Base-by-base conservation (phyloP, 2,888 invertebrate species). In the Synanthedon vespiformis region DNA sequence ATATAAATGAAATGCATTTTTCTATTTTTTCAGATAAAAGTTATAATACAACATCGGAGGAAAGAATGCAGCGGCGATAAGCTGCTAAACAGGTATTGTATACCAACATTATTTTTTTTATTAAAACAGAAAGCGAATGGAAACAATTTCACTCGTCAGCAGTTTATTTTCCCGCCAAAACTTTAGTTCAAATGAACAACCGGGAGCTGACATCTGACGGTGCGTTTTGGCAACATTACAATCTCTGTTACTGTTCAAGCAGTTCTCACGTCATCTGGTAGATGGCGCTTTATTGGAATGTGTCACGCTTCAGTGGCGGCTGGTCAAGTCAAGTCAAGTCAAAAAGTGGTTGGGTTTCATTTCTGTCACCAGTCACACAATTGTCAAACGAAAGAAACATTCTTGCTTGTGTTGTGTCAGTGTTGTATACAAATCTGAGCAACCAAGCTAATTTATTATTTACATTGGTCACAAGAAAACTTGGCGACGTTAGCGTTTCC, bases 371-470 rank as follows among this genome's bases (percentile, higher is more conserved):
- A 61, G 67, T 68, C 16, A 16, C 22, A 22, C 68, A 68, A 65
- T 48, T 55, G 56, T 55, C 56, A 56, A 54, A 54, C 52, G 18
- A 51, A 5, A 22, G 16, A 52, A 34, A 34, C 55, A 34, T 58
- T 22, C 22, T 22, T 22, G 18, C 22, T 22, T 22, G 18, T 18
- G 18, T 18, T 59, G 60, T 63, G 59, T 63, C 70, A 67, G 66
- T 77, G 65, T 78, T 84, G 81, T 83, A 74, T 75, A 81, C 80
- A 82, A 82, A 79, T 73, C 74, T 67, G 68, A 34, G 10, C 34
- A 77, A 68, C 78, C 80, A 82, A 85, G 83, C 84, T 78, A 80
- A 80, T 83, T 77, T 82, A 80, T 82, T 83, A 84, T 83, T 85
- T 80, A 82, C 65, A 34, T 34, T 34, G 34, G 8, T 80, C 74